Percentiles rank a stretch among this genome's conserved stretches.
Evolutionary conservation across 1,140 invertebrate species (phyloP).

Genomic region (Drosophila kanapiae): DNA sequence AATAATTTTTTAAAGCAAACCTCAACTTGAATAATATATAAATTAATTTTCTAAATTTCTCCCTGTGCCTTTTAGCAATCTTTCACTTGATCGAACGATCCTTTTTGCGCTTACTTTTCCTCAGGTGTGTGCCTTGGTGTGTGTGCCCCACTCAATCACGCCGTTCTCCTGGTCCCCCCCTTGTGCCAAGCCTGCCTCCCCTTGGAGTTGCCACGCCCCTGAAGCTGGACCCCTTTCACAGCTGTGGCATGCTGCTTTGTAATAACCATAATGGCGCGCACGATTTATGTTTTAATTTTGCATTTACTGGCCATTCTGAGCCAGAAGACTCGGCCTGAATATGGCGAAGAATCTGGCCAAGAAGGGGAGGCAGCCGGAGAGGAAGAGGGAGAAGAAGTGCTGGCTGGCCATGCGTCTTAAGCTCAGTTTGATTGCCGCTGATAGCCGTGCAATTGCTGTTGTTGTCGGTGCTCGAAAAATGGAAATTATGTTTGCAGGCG

Average conservation of each 20-base stretch:
- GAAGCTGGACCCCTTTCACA: conserved; percentile 4
- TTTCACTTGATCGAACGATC: conserved; percentile 74
- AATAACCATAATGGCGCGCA: conserved; percentile 85
- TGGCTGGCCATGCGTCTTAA: conserved; percentile 56
- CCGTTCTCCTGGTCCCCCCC: neutral
- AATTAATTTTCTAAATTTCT: neutral
- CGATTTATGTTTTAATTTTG: conserved; percentile 85
- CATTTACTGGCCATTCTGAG: conserved; percentile 64
- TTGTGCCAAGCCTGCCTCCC: neutral
- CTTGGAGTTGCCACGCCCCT: neutral
- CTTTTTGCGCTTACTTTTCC: conserved; percentile 71
- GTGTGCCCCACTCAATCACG: conserved; percentile 70
- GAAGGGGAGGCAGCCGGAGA: neutral
- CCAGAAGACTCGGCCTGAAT: conserved; percentile 11
- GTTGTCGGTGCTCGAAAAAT: conserved; percentile 46
- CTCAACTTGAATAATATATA: neutral
- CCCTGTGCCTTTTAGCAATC: conserved; percentile 27
- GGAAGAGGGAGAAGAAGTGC: neutral
- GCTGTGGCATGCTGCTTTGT: conserved; percentile 64
- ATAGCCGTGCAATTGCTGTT: conserved; percentile 77
- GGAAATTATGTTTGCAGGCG: conserved; percentile 72
- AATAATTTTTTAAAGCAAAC: neutral
- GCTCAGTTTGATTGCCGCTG: conserved; percentile 78
- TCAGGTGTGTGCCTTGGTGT: conserved; percentile 2
- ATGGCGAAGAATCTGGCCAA: conserved; percentile 21